Percentiles rank a stretch among this genome's conserved stretches.
Evolutionary conservation across 2,113 vertebrate genomes (phyloP).

Genomic region (Saimiri boliviensis): DNA sequence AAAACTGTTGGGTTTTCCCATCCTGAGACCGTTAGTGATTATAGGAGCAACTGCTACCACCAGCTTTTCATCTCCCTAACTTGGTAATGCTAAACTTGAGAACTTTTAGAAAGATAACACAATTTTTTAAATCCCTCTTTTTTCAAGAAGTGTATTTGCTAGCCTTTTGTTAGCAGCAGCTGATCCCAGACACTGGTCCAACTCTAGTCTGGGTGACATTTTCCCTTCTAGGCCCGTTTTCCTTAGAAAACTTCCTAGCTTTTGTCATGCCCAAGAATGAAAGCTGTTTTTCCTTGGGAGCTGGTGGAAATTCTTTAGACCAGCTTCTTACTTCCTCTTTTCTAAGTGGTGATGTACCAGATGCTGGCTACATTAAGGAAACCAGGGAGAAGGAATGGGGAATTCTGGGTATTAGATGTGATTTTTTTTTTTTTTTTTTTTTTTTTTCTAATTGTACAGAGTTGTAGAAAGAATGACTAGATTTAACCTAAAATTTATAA

Average conservation of each 20-base stretch:
- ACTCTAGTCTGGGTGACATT: not conserved
- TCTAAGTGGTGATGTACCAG: not conserved
- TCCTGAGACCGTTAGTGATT: not conserved
- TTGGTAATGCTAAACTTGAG: not conserved
- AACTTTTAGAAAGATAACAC: not conserved
- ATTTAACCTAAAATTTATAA: not conserved
- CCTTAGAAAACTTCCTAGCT: not conserved
- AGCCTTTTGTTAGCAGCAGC: not conserved
- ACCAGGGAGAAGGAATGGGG: not conserved
- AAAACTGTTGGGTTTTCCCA: not conserved
- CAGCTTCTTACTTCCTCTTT: not conserved
- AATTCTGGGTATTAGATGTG: not conserved
- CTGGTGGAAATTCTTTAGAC: not conserved
- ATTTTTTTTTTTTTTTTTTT: no score
- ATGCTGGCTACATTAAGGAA: not conserved
- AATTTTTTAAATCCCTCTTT: not conserved
- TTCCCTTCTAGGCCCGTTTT: not conserved
- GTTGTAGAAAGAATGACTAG: not conserved
- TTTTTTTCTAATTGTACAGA: not conserved
- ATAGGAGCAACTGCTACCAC: not conserved
- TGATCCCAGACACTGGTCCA: not conserved
- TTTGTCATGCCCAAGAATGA: not conserved
- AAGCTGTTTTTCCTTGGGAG: not conserved
- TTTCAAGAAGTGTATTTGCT: not conserved
- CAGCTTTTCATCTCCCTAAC: not conserved